These are phyloP conservation scores for Luidia sarsii DNA, from an alignment of 53 echinoderm and acorn worm genomes.

Conservation along the genomic window DNA sequence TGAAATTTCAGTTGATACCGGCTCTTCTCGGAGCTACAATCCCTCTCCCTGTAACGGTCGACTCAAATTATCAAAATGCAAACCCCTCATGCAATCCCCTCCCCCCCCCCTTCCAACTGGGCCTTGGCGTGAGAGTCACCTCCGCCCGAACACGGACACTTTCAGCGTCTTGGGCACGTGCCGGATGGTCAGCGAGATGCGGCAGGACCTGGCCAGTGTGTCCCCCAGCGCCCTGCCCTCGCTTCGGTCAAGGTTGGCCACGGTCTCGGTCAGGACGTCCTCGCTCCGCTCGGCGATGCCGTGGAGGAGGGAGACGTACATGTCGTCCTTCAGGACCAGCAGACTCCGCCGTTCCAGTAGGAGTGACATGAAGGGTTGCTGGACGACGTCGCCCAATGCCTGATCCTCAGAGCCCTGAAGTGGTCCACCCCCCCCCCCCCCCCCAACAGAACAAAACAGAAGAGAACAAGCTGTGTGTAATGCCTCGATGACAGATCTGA, in stretches of 20 bases:
- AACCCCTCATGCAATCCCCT: background rate
- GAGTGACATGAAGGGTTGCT: slow-evolving; percentile 67
- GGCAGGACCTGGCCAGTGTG: slow-evolving; percentile 59
- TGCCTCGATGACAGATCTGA: no score
- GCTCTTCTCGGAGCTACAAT: no score
- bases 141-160: slow-evolving; percentile 71
- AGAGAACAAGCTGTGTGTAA: no score
- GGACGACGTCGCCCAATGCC: slow-evolving; percentile 3
- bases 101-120: no score
- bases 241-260: slow-evolving; percentile 65
- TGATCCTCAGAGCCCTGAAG: no score
- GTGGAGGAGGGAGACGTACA: slow-evolving; percentile 84
- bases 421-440: no score
- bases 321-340: slow-evolving; percentile 74
- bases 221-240: slow-evolving; percentile 54
- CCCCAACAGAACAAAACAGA: no score
- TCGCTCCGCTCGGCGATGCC: slow-evolving; percentile 71
- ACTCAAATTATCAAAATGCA: no score
- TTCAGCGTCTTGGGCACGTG: slow-evolving; percentile 93
- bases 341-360: slow-evolving; percentile 88
- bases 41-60: no score
- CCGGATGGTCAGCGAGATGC: slow-evolving; percentile 89
- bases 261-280: slow-evolving; percentile 58
- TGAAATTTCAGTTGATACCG: no score
- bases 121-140: no score